A percentile compares a stretch with the other conserved stretches of the same genome.
phyloP scores from a whole-genome alignment of 2,113 vertebrate genomes.

The Embiotoca jacksoni region DNA sequence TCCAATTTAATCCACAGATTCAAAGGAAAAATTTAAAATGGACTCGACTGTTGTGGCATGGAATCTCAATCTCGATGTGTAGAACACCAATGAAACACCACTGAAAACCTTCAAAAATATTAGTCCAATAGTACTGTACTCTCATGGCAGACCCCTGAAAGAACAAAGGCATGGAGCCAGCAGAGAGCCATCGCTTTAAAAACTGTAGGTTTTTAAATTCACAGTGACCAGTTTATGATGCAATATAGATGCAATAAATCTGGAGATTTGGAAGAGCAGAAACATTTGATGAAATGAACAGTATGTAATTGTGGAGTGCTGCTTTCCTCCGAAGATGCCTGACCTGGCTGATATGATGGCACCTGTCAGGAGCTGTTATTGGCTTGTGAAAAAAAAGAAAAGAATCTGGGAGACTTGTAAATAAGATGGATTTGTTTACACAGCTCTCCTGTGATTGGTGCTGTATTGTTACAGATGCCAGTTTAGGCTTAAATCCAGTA shows the following conservation, averaged over 20 bases:
- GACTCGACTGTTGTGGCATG: slow-evolving; percentile 23
- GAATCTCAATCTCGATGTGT: slow-evolving; percentile 34
- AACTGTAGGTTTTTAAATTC: slow-evolving; percentile 29
- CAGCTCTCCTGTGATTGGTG: slow-evolving; percentile 34
- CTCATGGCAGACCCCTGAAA: slow-evolving; percentile 4
- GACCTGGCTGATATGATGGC: background rate
- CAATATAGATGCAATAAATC: slow-evolving; percentile 34
- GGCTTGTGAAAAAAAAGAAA: background rate
- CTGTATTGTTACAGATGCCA: slow-evolving; percentile 52
- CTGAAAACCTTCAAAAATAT: slow-evolving; percentile 10
- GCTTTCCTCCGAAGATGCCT: background rate
- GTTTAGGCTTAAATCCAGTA: slow-evolving; percentile 63
- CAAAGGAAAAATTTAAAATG: slow-evolving; percentile 6
- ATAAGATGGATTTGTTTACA: slow-evolving; percentile 59
- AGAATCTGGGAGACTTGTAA: slow-evolving; percentile 7
- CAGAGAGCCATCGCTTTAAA: slow-evolving; percentile 12
- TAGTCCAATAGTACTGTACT: slow-evolving; percentile 27
- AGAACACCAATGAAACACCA: background rate
- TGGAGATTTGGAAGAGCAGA: background rate
- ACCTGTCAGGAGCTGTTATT: background rate
- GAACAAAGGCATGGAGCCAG: slow-evolving; percentile 1
- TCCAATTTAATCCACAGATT: slow-evolving; percentile 1
- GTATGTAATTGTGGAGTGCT: background rate
- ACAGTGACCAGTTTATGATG: slow-evolving; percentile 8
- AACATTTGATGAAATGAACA: background rate